A percentile compares a stretch with the other conserved stretches of the same genome.
Evolutionary conservation across 2,888 invertebrate genomes (phyloP).

Genomic region (Drosophila maculinotata): DNA sequence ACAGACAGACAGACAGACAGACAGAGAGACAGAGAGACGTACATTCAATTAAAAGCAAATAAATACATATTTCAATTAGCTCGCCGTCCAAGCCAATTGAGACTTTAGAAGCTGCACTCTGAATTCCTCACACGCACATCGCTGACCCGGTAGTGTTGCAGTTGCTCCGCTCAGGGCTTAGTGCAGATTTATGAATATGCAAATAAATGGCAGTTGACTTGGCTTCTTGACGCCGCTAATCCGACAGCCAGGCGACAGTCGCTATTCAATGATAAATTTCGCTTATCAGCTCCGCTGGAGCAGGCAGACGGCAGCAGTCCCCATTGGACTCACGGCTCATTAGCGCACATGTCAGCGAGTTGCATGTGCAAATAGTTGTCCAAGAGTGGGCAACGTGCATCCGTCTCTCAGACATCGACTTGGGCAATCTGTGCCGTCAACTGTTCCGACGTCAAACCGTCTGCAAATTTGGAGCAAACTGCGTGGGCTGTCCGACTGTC

Average conservation of each 20-base stretch:
- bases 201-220: slow-evolving; percentile 60
- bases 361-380: slow-evolving; percentile 27
- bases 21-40: slow-evolving; percentile 3
- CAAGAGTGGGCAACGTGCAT: slow-evolving; percentile 32
- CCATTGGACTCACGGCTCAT: slow-evolving; percentile 43
- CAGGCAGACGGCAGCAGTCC: background rate
- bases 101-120: slow-evolving; percentile 9
- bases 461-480: slow-evolving; percentile 49
- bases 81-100: slow-evolving; percentile 32
- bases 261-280: slow-evolving; percentile 53
- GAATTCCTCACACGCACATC: slow-evolving; percentile 26
- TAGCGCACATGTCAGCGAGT: slow-evolving; percentile 63
- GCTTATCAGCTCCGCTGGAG: slow-evolving; percentile 50
- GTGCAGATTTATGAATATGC: slow-evolving; percentile 65
- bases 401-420: slow-evolving; percentile 2
- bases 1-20: slow-evolving; percentile 8
- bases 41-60: slow-evolving; percentile 58
- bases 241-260: slow-evolving; percentile 52
- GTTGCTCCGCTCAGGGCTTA: slow-evolving; percentile 7
- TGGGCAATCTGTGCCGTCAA: slow-evolving; percentile 18
- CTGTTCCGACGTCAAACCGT: slow-evolving; percentile 28
- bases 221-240: slow-evolving; percentile 64
- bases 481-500: slow-evolving; percentile 65
- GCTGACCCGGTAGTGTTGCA: slow-evolving; percentile 13
- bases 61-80: slow-evolving; percentile 64